Conservation (phyloP, 2,888 invertebrate genomes). For the Mechanitis mazaeus region DNA sequence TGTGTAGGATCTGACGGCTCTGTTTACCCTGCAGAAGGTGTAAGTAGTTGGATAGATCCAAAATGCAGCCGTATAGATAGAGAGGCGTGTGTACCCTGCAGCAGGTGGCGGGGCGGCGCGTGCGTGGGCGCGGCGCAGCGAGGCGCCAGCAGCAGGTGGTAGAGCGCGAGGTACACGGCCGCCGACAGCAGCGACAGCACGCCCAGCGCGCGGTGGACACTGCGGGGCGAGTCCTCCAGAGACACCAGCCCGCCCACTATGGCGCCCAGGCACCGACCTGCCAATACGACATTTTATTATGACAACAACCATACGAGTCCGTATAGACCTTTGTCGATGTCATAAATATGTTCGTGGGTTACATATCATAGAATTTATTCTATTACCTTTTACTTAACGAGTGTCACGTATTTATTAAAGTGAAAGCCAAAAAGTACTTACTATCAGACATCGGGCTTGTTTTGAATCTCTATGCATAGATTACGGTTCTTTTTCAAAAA, state of each 20-base stretch:
- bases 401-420: too few species aligned
- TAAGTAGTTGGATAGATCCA: too few species aligned
- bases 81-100: slow-evolving; percentile 74
- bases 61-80: too few species aligned
- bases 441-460: too few species aligned
- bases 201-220: slow-evolving; percentile 80
- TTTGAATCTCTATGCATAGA: too few species aligned
- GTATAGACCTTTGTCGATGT: too few species aligned
- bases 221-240: slow-evolving; percentile 61
- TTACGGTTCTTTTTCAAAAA: too few species aligned
- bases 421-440: too few species aligned
- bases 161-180: slow-evolving; percentile 81
- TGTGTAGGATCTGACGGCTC: too few species aligned
- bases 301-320: too few species aligned
- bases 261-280: slow-evolving; percentile 85
- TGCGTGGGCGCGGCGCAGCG: slow-evolving; percentile 82
- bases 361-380: background rate
- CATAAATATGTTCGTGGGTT: background rate
- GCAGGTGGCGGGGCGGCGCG: slow-evolving; percentile 79
- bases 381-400: too few species aligned
- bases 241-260: slow-evolving; percentile 77
- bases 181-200: slow-evolving; percentile 80
- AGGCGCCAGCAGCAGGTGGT: slow-evolving; percentile 85
- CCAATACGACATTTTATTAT: background rate
- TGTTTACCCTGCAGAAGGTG: too few species aligned